These are phyloP conservation scores for Triplophysa dalaica DNA, from an alignment of 2,113 vertebrate genomes.

Conservation along the genomic window DNA sequence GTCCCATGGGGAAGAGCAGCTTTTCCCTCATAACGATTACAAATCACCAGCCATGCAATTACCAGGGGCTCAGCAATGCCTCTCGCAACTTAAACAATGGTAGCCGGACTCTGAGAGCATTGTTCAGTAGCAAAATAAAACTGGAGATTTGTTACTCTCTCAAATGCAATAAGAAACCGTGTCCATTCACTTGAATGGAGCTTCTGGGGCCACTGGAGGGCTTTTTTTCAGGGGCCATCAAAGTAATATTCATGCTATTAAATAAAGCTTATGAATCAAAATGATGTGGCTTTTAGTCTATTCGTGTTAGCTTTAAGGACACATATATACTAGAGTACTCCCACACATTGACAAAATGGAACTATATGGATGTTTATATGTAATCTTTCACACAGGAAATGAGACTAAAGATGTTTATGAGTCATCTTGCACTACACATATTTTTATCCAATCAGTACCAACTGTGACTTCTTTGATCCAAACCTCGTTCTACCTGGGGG, in stretches of 20 bases:
- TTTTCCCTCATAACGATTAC: conserved; percentile 43
- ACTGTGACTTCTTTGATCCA: no score
- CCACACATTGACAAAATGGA: no score
- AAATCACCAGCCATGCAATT: conserved; percentile 39
- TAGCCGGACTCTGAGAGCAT: conserved; percentile 26
- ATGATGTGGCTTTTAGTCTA: no score
- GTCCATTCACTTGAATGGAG: conserved; percentile 4
- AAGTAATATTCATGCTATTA: conserved; percentile 21
- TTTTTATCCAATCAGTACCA: not conserved
- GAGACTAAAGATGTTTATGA: no score
- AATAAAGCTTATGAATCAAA: not conserved
- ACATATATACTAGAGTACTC: no score
- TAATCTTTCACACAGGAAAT: no score
- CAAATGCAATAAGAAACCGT: conserved; percentile 13
- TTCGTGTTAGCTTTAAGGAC: no score
- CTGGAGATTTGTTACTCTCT: conserved; percentile 37
- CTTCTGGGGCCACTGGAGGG: not conserved
- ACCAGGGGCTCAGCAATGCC: conserved; percentile 17
- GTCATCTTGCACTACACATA: no score
- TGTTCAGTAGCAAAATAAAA: conserved; percentile 23
- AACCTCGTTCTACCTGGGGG: no score
- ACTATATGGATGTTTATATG: no score
- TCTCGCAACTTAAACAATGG: conserved; percentile 10
- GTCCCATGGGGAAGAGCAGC: conserved; percentile 13
- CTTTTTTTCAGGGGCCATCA: conserved; percentile 5